Evolutionary conservation across 2,797 vertebrate species (phyloP).

Genomic region (Danio choprae): DNA sequence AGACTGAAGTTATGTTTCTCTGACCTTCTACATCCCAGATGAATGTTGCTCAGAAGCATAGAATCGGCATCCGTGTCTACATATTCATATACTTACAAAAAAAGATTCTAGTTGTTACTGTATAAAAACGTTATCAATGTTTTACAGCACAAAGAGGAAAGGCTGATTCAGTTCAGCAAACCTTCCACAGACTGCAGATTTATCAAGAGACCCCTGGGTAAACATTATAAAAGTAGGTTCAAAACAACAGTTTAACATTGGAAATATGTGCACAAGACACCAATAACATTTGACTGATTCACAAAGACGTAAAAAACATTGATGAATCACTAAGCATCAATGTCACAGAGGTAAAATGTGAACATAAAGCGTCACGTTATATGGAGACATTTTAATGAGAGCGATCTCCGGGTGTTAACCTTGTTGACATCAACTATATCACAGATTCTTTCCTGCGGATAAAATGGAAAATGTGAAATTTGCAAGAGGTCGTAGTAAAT

Average conservation of each 20-base stretch:
- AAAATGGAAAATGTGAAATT: constrained; percentile 23
- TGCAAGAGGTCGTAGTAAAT: constrained; percentile 16
- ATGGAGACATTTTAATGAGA: constrained; percentile 36
- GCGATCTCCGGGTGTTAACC: constrained; percentile 45
- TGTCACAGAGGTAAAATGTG: constrained; percentile 47
- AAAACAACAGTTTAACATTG: constrained; percentile 33
- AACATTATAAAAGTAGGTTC: constrained; percentile 24
- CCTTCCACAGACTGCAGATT: background rate
- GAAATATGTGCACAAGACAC: constrained; percentile 36
- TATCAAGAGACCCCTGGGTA: constrained; percentile 8
- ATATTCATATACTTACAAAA: constrained; percentile 15
- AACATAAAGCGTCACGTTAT: constrained; percentile 46
- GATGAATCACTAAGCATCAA: constrained; percentile 50
- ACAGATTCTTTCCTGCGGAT: constrained; percentile 34
- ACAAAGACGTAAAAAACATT: constrained; percentile 47
- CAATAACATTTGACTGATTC: constrained; percentile 54
- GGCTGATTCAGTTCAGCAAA: constrained; percentile 20
- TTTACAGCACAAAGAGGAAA: constrained; percentile 33
- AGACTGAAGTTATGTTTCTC: constrained; percentile 59
- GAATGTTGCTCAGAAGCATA: constrained; percentile 53
- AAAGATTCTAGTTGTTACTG: constrained; percentile 18
- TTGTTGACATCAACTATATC: constrained; percentile 38
- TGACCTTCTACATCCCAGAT: constrained; percentile 61
- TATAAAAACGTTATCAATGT: background rate
- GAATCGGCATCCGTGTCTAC: constrained; percentile 54